A percentile compares a stretch with the other conserved stretches of the same genome.
Evolutionary conservation across 2,113 vertebrate species (phyloP).

Genomic region (Hippocampus barbouri): DNA sequence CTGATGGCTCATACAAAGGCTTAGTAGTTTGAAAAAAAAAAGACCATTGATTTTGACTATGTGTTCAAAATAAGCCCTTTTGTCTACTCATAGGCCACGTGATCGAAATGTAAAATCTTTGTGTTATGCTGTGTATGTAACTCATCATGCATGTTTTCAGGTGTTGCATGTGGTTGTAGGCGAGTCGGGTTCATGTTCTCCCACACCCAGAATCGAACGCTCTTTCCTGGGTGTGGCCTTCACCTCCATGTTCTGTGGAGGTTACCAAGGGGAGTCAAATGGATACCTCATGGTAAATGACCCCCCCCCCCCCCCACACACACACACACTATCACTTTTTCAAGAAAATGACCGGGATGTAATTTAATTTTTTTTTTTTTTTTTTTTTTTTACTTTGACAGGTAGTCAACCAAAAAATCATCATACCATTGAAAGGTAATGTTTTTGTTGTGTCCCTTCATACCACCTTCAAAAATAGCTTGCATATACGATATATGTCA

Average conservation of each 20-base stretch:
- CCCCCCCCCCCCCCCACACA: neutral
- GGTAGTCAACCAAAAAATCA: constrained; percentile 75
- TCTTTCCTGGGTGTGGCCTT: constrained; percentile 44
- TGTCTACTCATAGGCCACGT: neutral
- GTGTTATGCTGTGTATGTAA: neutral
- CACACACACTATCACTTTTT: neutral
- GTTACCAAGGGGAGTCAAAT: constrained; percentile 34
- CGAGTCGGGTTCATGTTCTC: neutral
- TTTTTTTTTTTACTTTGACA: constrained; percentile 46
- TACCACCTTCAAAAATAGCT: neutral
- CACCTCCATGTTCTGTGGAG: constrained; percentile 51
- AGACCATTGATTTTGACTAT: neutral
- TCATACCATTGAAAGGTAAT: constrained; percentile 86
- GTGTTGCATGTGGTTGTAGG: constrained; percentile 18
- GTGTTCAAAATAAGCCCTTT: neutral
- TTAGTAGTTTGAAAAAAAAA: neutral
- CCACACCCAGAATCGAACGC: neutral
- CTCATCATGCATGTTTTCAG: constrained; percentile 19
- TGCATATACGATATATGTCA: no score
- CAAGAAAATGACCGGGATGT: neutral
- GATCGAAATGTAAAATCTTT: neutral
- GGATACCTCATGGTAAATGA: constrained; percentile 58
- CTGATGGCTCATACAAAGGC: neutral
- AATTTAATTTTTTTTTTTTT: constrained; percentile 6
- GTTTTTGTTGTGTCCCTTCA: neutral